Evolutionary conservation across 2,797 vertebrate species (phyloP).

Genomic region (Xerus rutilus): DNA sequence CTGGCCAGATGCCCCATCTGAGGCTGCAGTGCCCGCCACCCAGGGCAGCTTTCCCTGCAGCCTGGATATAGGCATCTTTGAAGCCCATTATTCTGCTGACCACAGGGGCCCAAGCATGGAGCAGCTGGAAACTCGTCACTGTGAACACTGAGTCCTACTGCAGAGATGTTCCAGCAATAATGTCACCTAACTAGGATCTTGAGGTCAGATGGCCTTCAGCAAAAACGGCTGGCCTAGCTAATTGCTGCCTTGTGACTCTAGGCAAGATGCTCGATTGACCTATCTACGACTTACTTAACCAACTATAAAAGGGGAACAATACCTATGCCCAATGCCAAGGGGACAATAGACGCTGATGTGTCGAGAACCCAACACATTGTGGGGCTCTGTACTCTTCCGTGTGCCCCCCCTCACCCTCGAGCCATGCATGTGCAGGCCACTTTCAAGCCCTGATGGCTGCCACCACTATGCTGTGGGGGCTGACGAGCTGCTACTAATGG

Average conservation of each 20-base stretch:
- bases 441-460: not conserved
- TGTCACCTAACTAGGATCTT: not conserved
- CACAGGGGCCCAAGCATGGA: not conserved
- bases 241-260: not conserved
- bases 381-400: not conserved
- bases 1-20: rapidly evolving
- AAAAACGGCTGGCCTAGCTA: not conserved
- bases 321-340: not conserved
- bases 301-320: not conserved
- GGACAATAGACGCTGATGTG: not conserved
- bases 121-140: not conserved
- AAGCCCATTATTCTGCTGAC: not conserved
- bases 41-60: not conserved
- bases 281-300: not conserved
- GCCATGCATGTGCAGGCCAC: not conserved
- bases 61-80: not conserved
- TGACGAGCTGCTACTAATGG: not conserved
- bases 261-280: not conserved
- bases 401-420: not conserved
- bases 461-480: not conserved
- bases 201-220: not conserved
- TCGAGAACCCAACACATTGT: not conserved
- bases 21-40: not conserved
- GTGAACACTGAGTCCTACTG: not conserved
- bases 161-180: too few relatives aligned